These are phyloP conservation scores for Cliona cf. orientalis DNA, from an alignment of 37 sponge, comb jelly and placozoan genomes.

Conservation along the genomic window DNA sequence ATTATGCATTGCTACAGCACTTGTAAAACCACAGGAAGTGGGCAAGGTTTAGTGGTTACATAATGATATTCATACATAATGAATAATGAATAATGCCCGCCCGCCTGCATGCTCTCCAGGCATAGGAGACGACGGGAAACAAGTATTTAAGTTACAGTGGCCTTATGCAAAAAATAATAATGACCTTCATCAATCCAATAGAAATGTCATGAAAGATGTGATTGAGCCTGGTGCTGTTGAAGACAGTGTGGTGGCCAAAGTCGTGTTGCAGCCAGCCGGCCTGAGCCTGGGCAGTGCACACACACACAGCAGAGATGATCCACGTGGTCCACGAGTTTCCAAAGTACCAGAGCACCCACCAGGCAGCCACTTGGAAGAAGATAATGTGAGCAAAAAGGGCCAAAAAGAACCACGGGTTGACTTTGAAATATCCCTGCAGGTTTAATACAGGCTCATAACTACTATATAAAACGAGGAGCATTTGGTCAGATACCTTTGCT, in stretches of 20 bases:
- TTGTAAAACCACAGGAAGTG: too few species aligned
- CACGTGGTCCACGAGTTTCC: constrained; percentile 66
- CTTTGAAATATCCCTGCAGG: constrained; percentile 65
- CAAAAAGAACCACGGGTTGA: constrained; percentile 54
- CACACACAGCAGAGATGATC: constrained; percentile 38
- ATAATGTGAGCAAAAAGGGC: constrained; percentile 59
- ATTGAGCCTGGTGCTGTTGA: constrained; percentile 69
- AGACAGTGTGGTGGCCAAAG: constrained; percentile 82
- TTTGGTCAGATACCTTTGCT: constrained; percentile 26
- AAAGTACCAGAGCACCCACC: constrained; percentile 58
- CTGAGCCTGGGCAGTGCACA: constrained; percentile 67
- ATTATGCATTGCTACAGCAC: too few species aligned
- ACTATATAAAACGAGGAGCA: background rate
- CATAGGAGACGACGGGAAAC: too few species aligned
- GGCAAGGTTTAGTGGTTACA: background rate
- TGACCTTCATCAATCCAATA: constrained; percentile 65
- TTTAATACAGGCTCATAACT: too few species aligned
- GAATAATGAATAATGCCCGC: too few species aligned
- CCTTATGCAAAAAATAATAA: too few species aligned
- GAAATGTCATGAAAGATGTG: constrained; percentile 55
- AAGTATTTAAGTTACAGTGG: too few species aligned
- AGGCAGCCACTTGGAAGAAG: constrained; percentile 36
- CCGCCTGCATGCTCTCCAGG: too few species aligned
- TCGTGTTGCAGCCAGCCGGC: constrained; percentile 92
- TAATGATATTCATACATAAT: too few species aligned